A percentile compares a stretch with the other conserved stretches of the same genome.
These are phyloP conservation scores for Ashinkailepas kermadecensis DNA, from an alignment of 2,888 invertebrate species.

Conservation along the genomic window DNA sequence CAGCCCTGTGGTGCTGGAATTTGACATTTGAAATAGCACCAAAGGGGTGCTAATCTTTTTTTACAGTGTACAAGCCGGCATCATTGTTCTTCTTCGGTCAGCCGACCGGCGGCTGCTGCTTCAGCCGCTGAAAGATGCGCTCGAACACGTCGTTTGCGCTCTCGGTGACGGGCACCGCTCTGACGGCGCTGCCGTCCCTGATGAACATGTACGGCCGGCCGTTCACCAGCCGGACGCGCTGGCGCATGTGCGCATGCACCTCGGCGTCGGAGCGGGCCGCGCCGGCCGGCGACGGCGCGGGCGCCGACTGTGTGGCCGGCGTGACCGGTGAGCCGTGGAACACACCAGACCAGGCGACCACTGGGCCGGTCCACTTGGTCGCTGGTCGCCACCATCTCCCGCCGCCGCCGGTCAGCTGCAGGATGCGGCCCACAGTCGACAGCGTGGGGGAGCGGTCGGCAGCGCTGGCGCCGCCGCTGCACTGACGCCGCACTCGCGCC, in stretches of 20 bases:
- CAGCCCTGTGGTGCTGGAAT: too few relatives aligned
- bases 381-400: too few relatives aligned
- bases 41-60: too few relatives aligned
- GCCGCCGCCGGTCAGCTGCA: background rate
- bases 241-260: background rate
- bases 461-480: background rate
- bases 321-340: background rate
- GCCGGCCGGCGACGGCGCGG: background rate
- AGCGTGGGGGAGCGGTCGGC: background rate
- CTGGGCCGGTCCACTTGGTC: background rate
- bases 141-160: background rate
- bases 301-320: background rate
- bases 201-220: background rate
- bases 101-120: background rate
- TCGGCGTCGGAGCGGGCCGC: background rate
- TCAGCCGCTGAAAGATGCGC: background rate
- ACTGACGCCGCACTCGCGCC: background rate
- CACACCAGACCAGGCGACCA: background rate
- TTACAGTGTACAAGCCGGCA: too few relatives aligned
- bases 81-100: background rate
- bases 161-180: background rate
- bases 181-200: background rate
- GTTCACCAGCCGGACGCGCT: background rate
- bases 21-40: too few relatives aligned
- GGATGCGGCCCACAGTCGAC: background rate